Evolutionary conservation across 2,888 invertebrate genomes (phyloP).

Genomic region (Nemurella pictetii): DNA sequence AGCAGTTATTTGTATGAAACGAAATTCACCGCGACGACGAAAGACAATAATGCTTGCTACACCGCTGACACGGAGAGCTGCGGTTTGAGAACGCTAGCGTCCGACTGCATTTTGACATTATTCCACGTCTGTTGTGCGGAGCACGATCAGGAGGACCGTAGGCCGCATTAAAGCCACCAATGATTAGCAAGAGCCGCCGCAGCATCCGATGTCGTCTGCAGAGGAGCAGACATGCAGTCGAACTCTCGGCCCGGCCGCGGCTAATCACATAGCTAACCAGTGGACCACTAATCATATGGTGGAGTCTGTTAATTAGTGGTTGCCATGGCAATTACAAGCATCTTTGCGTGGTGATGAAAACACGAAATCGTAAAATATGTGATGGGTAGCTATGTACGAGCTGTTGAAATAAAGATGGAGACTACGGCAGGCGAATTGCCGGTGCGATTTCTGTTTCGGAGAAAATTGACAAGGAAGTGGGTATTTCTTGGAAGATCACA

Average conservation of each 20-base stretch:
- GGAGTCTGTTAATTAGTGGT: conserved; percentile 15
- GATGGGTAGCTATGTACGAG: neutral
- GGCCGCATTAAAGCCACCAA: neutral
- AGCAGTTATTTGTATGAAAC: no score
- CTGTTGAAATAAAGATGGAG: neutral
- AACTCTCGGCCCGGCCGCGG: neutral
- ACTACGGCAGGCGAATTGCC: neutral
- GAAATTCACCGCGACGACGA: no score
- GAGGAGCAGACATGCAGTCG: neutral
- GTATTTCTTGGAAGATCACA: no score
- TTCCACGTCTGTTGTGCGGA: neutral
- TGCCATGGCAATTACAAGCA: conserved; percentile 23
- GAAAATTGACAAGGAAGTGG: no score
- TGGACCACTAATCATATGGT: neutral
- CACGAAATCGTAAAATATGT: conserved; percentile 19
- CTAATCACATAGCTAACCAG: conserved; percentile 19
- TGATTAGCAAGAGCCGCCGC: neutral
- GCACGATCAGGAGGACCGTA: neutral
- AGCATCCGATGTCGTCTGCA: conserved; percentile 1
- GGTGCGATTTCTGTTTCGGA: neutral
- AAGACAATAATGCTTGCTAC: no score
- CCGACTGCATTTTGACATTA: neutral
- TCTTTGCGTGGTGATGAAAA: neutral
- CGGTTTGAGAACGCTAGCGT: no score
- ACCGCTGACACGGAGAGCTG: no score